Base-by-base conservation (phyloP, 2,797 vertebrate species). In the Selene dorsalis region DNA sequence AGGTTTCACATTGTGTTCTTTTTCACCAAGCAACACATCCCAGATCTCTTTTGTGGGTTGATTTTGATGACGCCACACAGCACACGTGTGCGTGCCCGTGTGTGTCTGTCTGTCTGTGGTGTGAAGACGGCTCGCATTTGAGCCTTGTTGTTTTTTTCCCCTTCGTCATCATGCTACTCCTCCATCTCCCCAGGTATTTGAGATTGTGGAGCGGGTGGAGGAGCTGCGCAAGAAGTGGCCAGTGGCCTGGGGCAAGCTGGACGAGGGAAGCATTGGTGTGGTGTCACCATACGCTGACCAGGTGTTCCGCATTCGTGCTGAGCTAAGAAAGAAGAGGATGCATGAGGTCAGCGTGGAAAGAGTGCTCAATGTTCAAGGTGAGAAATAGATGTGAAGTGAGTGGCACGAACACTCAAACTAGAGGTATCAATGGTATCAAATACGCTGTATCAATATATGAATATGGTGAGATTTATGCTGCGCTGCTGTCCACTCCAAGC, bases 321-420 rank as follows among this genome's bases (percentile, higher is more conserved):
- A 99, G 73, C 97, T 99, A 39, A 95, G 98, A 68, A 99, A 99
- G 89, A 99, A 99, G 91, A 95, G 98, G 39, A 95, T 99, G 81
- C 97, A 95, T 0, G 98, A 99, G 78, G 97, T 99, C 94, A 99
- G 96, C 82, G 98, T 99, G 73, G 98, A 99, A 88, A 94, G 98
- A 88, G 98, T 99, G 77, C 96, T 99, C 52, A 99, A 99, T 66
- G 98, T 99, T 82, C 98, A 99, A 96, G 98, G 98, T 99, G 91
- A 96, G 96, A 68, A 64, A 22, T 43, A 11, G 2, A 18, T 67
- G 18, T 72, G 9, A 43, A 26, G 14, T 45, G 43, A 24, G 26
- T 26, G 24, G 3, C 18, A 39, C 7, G 28, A 28, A 35, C 24
- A 22, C 20, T 24, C 18, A 58, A 63, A 48, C 11, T 52, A 22